Evolutionary conservation across 2,113 vertebrate genomes (phyloP).

Genomic region (Macquaria australasica): DNA sequence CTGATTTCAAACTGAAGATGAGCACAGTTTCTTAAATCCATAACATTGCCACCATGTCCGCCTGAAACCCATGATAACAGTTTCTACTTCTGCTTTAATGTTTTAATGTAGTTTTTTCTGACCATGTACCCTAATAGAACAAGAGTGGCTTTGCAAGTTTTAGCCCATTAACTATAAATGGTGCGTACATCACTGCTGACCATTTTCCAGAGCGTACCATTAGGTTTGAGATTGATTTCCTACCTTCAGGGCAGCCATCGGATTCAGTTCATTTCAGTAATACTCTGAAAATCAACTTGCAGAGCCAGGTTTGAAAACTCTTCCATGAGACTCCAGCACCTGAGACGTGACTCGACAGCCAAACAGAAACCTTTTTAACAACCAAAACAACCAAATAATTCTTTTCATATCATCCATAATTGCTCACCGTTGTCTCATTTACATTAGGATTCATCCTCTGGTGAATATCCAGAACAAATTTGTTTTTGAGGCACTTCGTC

Average conservation of each 20-base stretch:
- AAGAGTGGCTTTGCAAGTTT: slow-evolving; percentile 5
- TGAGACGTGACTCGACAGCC: neutral
- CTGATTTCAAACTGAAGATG: too few relatives aligned
- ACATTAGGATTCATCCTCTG: neutral
- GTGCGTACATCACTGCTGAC: neutral
- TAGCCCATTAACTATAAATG: slow-evolving; percentile 31
- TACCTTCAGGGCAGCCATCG: neutral
- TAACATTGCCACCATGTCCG: too few relatives aligned
- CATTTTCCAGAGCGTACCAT: neutral
- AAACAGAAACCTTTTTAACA: neutral
- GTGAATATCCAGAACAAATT: neutral
- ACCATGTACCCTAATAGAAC: neutral
- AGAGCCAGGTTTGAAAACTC: neutral
- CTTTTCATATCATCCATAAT: neutral
- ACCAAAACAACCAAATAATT: neutral
- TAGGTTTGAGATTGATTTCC: slow-evolving; percentile 11
- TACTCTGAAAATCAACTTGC: neutral
- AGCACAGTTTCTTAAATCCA: too few relatives aligned
- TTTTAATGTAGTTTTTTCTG: neutral
- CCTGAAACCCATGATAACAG: too few relatives aligned
- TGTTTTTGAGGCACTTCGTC: neutral
- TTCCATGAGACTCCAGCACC: neutral
- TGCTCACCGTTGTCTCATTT: neutral
- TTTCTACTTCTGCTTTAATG: too few relatives aligned
- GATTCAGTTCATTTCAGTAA: neutral